Percentiles rank a stretch among this genome's conserved stretches.
Evolutionary conservation across 1,140 invertebrate species (phyloP).

Genomic region (Drosophila bocqueti): DNA sequence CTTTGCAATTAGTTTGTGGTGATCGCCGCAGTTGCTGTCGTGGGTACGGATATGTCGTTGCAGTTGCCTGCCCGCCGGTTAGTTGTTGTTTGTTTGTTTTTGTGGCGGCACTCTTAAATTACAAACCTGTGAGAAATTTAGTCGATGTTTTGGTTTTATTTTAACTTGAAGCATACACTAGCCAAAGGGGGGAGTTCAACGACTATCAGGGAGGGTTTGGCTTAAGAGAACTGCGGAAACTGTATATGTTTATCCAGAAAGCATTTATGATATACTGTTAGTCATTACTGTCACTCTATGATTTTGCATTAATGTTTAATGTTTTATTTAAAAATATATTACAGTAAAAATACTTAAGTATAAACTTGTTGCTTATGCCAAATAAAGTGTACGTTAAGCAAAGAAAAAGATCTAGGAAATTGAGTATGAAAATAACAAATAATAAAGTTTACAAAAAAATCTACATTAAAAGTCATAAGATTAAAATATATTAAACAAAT

Average conservation of each 20-base stretch:
- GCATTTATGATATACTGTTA: too few relatives aligned
- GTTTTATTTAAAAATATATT: too few relatives aligned
- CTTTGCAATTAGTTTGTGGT: conserved; percentile 80
- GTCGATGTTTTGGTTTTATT: conserved; percentile 29
- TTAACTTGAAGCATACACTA: conserved; percentile 26
- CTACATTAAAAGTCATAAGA: too few relatives aligned
- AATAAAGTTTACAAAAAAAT: too few relatives aligned
- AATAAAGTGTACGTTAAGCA: too few relatives aligned
- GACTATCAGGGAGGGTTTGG: not conserved
- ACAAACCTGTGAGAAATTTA: conserved; percentile 67
- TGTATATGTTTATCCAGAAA: not conserved
- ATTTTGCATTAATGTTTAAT: too few relatives aligned
- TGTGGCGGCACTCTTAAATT: conserved; percentile 60
- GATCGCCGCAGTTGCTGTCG: conserved; percentile 24
- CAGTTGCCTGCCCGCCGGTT: conserved; percentile 23
- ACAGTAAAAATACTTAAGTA: too few relatives aligned
- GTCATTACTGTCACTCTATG: too few relatives aligned
- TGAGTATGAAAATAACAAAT: too few relatives aligned
- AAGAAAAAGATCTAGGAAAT: too few relatives aligned
- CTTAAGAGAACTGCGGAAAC: not conserved
- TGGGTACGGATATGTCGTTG: conserved; percentile 35
- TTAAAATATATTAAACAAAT: too few relatives aligned
- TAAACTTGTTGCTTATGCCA: too few relatives aligned
- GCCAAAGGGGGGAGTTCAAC: not conserved
- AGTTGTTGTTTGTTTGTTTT: conserved; percentile 17